Conservation (phyloP, 2,888 invertebrate genomes). For the Taenaris catops region DNA sequence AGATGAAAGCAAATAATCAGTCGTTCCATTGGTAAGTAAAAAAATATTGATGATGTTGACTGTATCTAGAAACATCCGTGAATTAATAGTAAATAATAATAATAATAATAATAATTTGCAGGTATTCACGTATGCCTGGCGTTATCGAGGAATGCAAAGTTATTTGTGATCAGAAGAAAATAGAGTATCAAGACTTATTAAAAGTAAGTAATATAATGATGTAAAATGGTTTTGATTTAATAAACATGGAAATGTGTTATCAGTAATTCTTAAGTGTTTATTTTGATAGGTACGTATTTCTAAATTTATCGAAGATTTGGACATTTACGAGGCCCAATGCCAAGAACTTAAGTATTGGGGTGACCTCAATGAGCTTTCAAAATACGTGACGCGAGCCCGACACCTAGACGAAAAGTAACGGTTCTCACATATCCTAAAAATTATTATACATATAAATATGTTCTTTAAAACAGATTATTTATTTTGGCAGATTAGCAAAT, state of each 20-base stretch:
- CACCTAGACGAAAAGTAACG: conserved; percentile 86
- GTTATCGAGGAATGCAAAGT: conserved; percentile 91
- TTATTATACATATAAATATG: too few relatives aligned
- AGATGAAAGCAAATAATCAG: conserved; percentile 93
- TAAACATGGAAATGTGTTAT: too few relatives aligned
- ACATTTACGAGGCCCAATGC: conserved; percentile 87
- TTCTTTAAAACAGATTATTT: too few relatives aligned
- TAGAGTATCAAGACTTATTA: conserved; percentile 91
- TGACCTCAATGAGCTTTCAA: conserved; percentile 89
- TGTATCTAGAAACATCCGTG: too few relatives aligned
- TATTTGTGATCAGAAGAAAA: conserved; percentile 89
- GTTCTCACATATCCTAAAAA: too few relatives aligned
- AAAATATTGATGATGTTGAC: too few relatives aligned
- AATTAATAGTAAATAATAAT: too few relatives aligned
- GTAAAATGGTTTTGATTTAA: too few relatives aligned
- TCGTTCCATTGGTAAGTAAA: conserved; percentile 91
- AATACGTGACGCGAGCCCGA: conserved; percentile 91
- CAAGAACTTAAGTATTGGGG: conserved; percentile 94
- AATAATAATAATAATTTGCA: too few relatives aligned
- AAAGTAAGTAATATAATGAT: conserved; percentile 72
- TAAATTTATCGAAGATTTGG: conserved; percentile 90
- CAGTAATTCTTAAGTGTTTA: too few relatives aligned
- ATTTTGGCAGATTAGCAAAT: conserved; percentile 72
- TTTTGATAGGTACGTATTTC: conserved; percentile 81
- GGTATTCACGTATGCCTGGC: conserved; percentile 88